Evolutionary conservation across 2,113 vertebrate genomes (phyloP).

Genomic region (Ahaetulla prasina): DNA sequence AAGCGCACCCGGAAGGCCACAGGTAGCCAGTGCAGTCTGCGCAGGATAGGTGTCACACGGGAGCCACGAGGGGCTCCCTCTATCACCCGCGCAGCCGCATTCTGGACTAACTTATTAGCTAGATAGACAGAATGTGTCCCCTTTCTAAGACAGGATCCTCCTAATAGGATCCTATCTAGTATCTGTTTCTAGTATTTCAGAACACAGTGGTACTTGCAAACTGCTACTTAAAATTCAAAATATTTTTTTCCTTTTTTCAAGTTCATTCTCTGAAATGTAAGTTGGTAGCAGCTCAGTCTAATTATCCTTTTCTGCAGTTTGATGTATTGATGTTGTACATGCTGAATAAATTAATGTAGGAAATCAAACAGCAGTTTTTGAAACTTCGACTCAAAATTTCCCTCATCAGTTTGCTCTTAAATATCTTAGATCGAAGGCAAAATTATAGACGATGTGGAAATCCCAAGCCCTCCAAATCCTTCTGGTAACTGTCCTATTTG

Average conservation of each 20-base stretch:
- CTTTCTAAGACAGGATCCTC: not conserved
- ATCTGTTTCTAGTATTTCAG: not conserved
- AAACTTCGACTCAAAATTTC: not conserved
- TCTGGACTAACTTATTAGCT: too few relatives aligned
- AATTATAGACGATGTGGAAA: constrained; percentile 57
- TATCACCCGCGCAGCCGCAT: too few relatives aligned
- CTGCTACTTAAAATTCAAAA: not conserved
- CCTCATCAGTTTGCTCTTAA: not conserved
- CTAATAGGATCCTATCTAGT: not conserved
- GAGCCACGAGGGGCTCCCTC: too few relatives aligned
- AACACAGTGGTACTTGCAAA: not conserved
- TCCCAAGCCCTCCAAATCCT: constrained; percentile 86
- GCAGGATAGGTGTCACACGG: too few relatives aligned
- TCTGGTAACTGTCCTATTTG: constrained; percentile 92
- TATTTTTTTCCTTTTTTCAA: not conserved
- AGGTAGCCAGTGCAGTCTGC: too few relatives aligned
- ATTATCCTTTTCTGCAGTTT: not conserved
- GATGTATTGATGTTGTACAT: not conserved
- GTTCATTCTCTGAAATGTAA: not conserved
- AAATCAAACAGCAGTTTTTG: not conserved
- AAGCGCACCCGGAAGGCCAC: too few relatives aligned
- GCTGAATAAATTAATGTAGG: not conserved
- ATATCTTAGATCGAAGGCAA: constrained; percentile 82
- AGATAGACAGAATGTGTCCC: not conserved
- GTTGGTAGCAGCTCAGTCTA: not conserved